These are phyloP conservation scores for Cyclura pinguis DNA, from an alignment of 2,797 vertebrate genomes.

Conservation along the genomic window DNA sequence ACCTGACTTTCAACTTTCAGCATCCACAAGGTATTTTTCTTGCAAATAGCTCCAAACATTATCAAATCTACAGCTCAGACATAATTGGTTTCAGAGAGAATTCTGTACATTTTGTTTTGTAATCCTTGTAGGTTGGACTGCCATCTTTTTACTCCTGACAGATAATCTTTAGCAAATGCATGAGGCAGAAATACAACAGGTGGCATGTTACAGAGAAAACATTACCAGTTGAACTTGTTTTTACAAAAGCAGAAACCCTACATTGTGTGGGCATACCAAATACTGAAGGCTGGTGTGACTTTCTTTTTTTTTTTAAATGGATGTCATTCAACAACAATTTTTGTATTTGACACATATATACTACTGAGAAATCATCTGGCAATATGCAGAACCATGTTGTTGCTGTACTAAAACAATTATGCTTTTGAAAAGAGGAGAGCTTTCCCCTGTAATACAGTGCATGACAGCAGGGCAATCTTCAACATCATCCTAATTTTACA, in stretches of 20 bases:
- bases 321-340: not conserved
- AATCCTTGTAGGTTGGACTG: not conserved
- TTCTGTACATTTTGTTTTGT: conserved; percentile 3
- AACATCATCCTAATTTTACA: not conserved
- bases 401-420: not conserved
- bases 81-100: conserved; percentile 31
- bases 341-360: not conserved
- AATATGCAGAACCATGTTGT: not conserved
- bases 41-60: conserved; percentile 16
- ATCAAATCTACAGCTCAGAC: not conserved
- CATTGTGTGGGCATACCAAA: not conserved
- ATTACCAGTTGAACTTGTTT: not conserved
- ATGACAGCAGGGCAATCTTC: not conserved
- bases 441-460: not conserved
- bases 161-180: not conserved
- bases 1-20: not conserved
- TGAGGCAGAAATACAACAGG: not conserved
- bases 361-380: not conserved
- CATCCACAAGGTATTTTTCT: not conserved
- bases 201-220: not conserved
- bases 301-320: not conserved
- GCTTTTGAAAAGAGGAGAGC: not conserved
- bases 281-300: not conserved
- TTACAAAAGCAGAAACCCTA: not conserved
- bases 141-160: not conserved